These are phyloP conservation scores for Sminthurides aquaticus DNA, from an alignment of 2,888 invertebrate genomes.

Conservation along the genomic window DNA sequence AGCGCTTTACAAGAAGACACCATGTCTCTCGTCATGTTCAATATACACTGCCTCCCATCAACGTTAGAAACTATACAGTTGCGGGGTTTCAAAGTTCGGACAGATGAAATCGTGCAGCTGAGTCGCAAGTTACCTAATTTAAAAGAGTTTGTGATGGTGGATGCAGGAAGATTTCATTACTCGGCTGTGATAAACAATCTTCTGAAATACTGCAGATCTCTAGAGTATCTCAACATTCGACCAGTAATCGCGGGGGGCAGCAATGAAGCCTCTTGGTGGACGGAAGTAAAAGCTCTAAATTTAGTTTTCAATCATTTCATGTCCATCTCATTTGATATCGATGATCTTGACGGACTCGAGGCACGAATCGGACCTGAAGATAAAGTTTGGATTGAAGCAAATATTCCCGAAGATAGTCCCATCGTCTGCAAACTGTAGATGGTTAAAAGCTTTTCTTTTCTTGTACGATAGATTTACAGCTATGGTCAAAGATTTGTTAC, in stretches of 20 bases:
- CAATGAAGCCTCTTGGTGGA: constrained; percentile 29
- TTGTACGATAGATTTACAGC: too few species aligned
- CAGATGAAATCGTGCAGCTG: constrained; percentile 28
- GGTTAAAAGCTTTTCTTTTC: too few species aligned
- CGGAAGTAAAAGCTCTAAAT: constrained; percentile 28
- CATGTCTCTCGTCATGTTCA: constrained; percentile 11
- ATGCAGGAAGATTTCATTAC: constrained; percentile 34
- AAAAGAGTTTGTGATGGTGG: constrained; percentile 33
- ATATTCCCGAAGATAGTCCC: constrained; percentile 46
- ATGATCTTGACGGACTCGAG: constrained; percentile 38
- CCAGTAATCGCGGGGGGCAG: constrained; percentile 31
- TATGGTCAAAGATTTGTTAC: too few species aligned
- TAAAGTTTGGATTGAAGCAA: constrained; percentile 29
- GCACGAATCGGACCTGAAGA: constrained; percentile 28
- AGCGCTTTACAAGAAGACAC: constrained; percentile 5
- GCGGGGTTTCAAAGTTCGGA: constrained; percentile 28
- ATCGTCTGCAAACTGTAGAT: too few species aligned
- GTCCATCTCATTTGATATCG: constrained; percentile 34
- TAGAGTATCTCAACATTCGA: constrained; percentile 31
- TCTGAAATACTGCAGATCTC: constrained; percentile 30
- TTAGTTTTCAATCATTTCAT: constrained; percentile 35
- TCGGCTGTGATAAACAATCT: constrained; percentile 30
- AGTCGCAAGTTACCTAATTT: constrained; percentile 23
- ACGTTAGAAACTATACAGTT: constrained; percentile 30
- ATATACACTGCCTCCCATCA: constrained; percentile 21